Conservation (phyloP, 2,113 vertebrate species). For the Nothocercus nigrocapillus region DNA sequence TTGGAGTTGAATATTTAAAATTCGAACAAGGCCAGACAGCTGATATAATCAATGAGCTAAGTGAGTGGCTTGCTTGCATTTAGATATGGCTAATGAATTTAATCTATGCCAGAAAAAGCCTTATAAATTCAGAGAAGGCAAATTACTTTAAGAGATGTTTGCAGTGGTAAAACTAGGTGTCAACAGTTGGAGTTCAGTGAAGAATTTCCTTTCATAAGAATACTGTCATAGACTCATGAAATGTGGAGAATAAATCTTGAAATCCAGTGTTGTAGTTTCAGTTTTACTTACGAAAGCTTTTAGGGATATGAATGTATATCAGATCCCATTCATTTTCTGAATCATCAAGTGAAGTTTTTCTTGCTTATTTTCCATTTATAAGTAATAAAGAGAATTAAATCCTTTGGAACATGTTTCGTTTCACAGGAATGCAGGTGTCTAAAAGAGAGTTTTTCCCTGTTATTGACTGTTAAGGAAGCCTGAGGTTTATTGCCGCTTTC, state of each 20-base stretch:
- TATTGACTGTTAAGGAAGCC: neutral
- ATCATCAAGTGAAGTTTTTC: neutral
- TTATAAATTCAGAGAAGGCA: neutral
- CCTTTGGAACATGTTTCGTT: neutral
- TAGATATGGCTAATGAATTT: neutral
- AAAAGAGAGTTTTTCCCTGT: neutral
- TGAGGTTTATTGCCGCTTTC: neutral
- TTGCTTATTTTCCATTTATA: neutral
- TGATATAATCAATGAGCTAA: neutral
- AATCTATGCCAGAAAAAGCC: neutral
- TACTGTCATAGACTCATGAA: neutral
- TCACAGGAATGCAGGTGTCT: neutral
- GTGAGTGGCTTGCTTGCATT: neutral
- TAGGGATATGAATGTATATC: neutral
- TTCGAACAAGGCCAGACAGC: neutral
- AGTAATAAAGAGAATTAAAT: neutral
- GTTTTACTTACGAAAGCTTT: neutral
- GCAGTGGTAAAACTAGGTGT: neutral
- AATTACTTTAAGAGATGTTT: neutral
- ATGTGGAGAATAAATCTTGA: neutral
- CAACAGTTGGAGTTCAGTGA: neutral
- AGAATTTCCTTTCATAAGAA: neutral
- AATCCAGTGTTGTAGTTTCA: neutral
- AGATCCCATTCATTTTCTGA: neutral
- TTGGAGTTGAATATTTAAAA: neutral